Base-by-base conservation (phyloP, 2,113 vertebrate genomes). In the Hemiscyllium ocellatum region DNA sequence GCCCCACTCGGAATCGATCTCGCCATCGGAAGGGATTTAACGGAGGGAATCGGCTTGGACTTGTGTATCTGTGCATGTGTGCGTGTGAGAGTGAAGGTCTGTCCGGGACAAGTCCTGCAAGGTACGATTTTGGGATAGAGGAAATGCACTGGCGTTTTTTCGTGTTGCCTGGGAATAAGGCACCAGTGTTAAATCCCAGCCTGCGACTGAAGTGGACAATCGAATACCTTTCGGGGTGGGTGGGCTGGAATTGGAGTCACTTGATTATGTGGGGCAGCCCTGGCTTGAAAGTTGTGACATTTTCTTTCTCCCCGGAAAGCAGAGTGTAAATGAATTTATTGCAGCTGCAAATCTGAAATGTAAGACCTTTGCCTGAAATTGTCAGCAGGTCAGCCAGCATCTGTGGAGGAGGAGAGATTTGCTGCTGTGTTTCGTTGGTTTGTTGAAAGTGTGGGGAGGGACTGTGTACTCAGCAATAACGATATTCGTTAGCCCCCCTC, bases 21-120 rank as follows among this genome's bases (percentile, higher is more conserved):
- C 89, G 61, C 89, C 61, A 33, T 66, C 89, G 89, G 61, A 37
- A 91, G 33, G 80, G 89, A 91, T 91, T 66, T 91, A 91, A 66
- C 52, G 12, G 29, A 91, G 56, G 33, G 33, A 37, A 65, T 20
- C 52, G 61, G 22, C 17, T 66, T 91, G 33, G 89, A 91, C 52
- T 87, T 61, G 56, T 10, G 12, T 12, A 61, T 61, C 56, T 61
- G 42, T 61, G 56, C 12, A 1, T 12, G 12, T 91, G 87, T 90
- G 4, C 33, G 15, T 61, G 87, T 90, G 29, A 19, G 52, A 61
- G 52, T 87, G 50, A 61, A 2, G 29, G 52, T 91, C 13, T 65
- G 89, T n/a, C 13, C 89, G 5, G 61, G 61, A 66, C 89, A 37
- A 91, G 89, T 66, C 33, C 66, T 22, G 33, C 89, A 37, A 91